phyloP scores from a whole-genome alignment of 2,113 vertebrate species.

The Cairina moschata region DNA sequence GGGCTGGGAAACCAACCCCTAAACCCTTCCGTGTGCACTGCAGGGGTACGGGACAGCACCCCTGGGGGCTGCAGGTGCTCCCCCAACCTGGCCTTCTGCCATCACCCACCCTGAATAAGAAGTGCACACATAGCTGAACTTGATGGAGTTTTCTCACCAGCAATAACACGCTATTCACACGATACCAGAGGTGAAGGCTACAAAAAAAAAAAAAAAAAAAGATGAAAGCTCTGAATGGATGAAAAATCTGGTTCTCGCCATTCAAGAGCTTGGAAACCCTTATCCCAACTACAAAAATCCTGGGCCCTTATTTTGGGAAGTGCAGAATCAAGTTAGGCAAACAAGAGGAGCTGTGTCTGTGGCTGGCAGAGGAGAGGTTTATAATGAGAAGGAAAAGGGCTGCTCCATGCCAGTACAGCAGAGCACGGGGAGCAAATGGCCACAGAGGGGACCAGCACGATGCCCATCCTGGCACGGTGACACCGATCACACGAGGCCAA shows the following conservation, averaged over 20 bases:
- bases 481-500: accelerated
- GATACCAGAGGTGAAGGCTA: neutral
- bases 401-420: neutral
- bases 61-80: neutral
- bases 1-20: neutral
- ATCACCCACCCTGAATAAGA: neutral
- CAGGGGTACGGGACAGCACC: neutral
- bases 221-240: neutral
- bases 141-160: neutral
- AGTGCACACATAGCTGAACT: neutral
- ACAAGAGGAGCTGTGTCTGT: neutral
- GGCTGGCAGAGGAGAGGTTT: neutral
- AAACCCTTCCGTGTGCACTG: accelerated
- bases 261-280: neutral
- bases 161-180: neutral
- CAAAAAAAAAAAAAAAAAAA: neutral
- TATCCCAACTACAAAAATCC: neutral
- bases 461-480: neutral
- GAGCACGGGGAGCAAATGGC: neutral
- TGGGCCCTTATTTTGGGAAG: neutral
- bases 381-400: neutral
- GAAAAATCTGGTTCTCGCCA: neutral
- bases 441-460: accelerated
- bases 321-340: neutral
- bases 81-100: neutral